Evolutionary conservation across 2,888 invertebrate genomes (phyloP), one percentile per base, ranked within the genome.

Genomic region (Phortica okadai): DNA sequence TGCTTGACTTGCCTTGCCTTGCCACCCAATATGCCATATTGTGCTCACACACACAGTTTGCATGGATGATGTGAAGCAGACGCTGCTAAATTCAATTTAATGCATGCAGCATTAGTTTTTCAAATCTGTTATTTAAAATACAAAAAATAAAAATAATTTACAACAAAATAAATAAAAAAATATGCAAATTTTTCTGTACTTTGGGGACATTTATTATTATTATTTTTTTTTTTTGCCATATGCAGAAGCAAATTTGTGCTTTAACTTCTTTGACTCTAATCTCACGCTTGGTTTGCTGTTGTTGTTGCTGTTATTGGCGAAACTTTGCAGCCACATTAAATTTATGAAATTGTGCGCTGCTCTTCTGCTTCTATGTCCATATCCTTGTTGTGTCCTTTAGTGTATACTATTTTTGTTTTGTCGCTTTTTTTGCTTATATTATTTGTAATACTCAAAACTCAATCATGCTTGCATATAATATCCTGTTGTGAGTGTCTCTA

Each of bases 391-490:
- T 33, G 21, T 21, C 21, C 21, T 21, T 33, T 33, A 33, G 33
- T 33, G 33, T 33, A 33, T 33, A 33, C 2, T 33, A 33, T 33
- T 33, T 33, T 33, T 33, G 33, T 33, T 33, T 33, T 33, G 33
- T 33, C 33, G 33, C 1, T 1, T 33, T 33, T 33, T 33, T 33
- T 64, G 11, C 41, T 64, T 33, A 5, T 75, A 3, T 41, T 64
- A 42, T 67, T 62, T 45, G 14, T 16, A 21, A 78, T 83, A 69
- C 85, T 87, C 77, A 81, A 88, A 88, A 84, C 87, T 88, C 85
- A 88, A 86, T 86, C 85, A 87, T 81, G 88, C 85, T 85, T 86
- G 86, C 85, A 87, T 86, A 82, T 82, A 86, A 86, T 86, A 86
- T 88, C 85, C 76, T 76, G 73, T 72, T 33, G 54, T 16, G 14